Base-by-base conservation (phyloP, 2,888 invertebrate genomes). In the Agrochola lota region DNA sequence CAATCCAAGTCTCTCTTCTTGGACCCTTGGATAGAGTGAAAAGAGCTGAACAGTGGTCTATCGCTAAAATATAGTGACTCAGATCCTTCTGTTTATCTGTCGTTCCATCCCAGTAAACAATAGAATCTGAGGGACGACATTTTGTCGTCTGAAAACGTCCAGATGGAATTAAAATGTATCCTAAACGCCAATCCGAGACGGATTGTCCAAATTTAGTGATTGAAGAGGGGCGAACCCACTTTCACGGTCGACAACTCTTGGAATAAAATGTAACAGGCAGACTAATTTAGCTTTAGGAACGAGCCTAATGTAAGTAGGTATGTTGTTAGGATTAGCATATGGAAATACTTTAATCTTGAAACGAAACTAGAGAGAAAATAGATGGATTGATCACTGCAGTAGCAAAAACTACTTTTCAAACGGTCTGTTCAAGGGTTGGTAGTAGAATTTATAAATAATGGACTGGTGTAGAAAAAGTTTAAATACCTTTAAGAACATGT, bases 201-300 rank as follows among this genome's bases (percentile, higher is more conserved):
- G 74, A 84, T 74, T 69, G 69, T 63, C 72, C 49, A 57, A 87
- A 80, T 68, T 72, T 77, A 77, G 77, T 82, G 75, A 87, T 87
- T 85, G 85, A 87, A 78, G 76, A 77, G 71, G 87, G 81, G 35
- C 60, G 35, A 78, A 84, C 72, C 84, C 87, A 87, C 80, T 87
- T 87, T 87, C 87, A 87, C 86, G 84, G 86, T 82, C 71, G 62
- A 71, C 67, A 72, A 71, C 30, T 43, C 70, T 62, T 74, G 46
- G 52, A 78, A 74, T 85, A 57, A 85, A 86, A 85, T 84, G 35
- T 73, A 72, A 60, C 71, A 66, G 43, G 23, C 59, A n/a, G 40
- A 66, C 30, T 40, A 40, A 40, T 60, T 7, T 73, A 12, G n/a
- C 35, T 71, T 60, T 71, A 8, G 57, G 35, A 59, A 20, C 12